A percentile compares a stretch with the other conserved stretches of the same genome.
Conservation (phyloP, 2,888 invertebrate species). For the Ophion slaviceki region DNA sequence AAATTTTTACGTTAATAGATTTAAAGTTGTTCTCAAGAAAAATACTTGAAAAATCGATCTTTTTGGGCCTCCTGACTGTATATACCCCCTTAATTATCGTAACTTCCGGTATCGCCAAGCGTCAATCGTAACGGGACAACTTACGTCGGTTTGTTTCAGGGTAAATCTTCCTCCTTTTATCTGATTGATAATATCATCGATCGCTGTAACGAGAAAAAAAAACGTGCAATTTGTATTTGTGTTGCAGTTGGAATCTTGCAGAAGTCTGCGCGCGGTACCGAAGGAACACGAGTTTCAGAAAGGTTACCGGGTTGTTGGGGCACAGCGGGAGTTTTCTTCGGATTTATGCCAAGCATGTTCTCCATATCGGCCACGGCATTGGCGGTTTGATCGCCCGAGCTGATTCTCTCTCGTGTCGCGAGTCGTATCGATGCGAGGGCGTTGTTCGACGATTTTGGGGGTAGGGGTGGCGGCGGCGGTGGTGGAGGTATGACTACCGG, state of each 20-base stretch:
- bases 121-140: constrained; percentile 56
- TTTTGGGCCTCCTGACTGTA: too few species aligned
- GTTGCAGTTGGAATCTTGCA: background rate
- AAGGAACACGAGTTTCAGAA: background rate
- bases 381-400: constrained; percentile 71
- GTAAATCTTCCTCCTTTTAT: constrained; percentile 91
- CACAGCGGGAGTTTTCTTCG: constrained; percentile 85
- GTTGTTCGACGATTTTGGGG: constrained; percentile 78
- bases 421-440: constrained; percentile 79
- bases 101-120: too few species aligned
- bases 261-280: background rate
- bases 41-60: too few species aligned
- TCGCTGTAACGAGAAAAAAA: constrained; percentile 83
- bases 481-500: constrained; percentile 81
- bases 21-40: too few species aligned
- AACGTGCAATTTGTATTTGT: background rate
- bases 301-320: constrained; percentile 85
- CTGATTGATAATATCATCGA: constrained; percentile 91
- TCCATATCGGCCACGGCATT: constrained; percentile 85
- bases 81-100: too few species aligned
- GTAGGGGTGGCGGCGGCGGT: constrained; percentile 84
- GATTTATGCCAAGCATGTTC: constrained; percentile 85
- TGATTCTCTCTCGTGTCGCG: constrained; percentile 75
- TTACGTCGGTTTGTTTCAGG: constrained; percentile 87
- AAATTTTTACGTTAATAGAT: too few species aligned